Percentiles rank a stretch among this genome's conserved stretches.
Evolutionary conservation across 2,888 invertebrate genomes (phyloP).

Genomic region (Hartigia nigra): DNA sequence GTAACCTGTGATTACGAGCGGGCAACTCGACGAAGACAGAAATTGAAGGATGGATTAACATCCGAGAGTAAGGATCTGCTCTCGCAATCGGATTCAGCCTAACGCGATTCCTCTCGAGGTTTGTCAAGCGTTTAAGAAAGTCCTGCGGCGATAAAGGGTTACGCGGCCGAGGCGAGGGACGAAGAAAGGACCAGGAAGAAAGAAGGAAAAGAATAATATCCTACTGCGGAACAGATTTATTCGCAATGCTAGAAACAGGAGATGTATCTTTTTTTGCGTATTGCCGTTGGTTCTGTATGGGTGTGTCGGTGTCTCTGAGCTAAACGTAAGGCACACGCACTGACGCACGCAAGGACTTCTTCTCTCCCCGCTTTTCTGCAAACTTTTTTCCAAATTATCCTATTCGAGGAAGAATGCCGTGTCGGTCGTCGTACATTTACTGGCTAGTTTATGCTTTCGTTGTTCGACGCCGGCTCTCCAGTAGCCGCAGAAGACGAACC

Average conservation of each 20-base stretch:
- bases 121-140: no score
- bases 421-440: conserved; percentile 9
- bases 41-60: no score
- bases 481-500: conserved; percentile 9
- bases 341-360: not conserved
- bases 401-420: not conserved
- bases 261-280: not conserved
- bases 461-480: conserved; percentile 11
- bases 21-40: no score
- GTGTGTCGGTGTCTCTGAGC: not conserved
- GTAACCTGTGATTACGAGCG: not conserved
- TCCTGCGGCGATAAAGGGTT: no score
- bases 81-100: not conserved
- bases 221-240: not conserved
- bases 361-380: not conserved
- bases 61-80: not conserved
- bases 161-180: no score
- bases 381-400: not conserved
- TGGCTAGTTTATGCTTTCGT: conserved; percentile 18
- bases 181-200: not conserved
- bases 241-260: not conserved
- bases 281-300: not conserved
- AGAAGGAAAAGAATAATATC: not conserved
- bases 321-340: not conserved
- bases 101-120: no score